These are phyloP conservation scores for Cephalopholis sonnerati DNA, from an alignment of 2,113 vertebrate genomes.

Conservation along the genomic window DNA sequence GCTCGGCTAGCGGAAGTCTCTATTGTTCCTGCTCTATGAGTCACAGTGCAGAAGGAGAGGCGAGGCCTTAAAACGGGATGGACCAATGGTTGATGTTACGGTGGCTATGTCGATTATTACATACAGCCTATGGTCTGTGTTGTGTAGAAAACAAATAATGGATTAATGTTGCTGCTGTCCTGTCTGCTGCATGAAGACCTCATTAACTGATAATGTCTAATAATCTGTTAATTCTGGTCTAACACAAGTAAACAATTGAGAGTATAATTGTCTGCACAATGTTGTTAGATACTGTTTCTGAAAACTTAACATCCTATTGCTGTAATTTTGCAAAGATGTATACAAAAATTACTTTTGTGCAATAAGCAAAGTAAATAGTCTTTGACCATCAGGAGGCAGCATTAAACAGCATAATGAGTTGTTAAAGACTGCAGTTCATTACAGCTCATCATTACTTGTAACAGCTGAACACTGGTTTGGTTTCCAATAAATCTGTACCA, in stretches of 20 bases:
- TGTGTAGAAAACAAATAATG: neutral
- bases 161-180: neutral
- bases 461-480: neutral
- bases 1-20: too few species aligned
- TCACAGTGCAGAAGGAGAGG: too few species aligned
- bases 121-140: too few species aligned
- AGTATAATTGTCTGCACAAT: too few species aligned
- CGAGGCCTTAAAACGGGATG: too few species aligned
- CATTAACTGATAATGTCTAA: neutral
- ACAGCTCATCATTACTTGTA: constrained; percentile 13
- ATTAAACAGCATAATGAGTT: neutral
- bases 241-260: neutral
- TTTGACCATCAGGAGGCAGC: constrained; percentile 46
- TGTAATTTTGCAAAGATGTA: neutral
- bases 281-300: too few species aligned
- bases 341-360: neutral
- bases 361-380: neutral
- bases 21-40: too few species aligned
- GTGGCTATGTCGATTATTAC: too few species aligned
- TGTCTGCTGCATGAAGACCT: neutral
- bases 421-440: constrained; percentile 1
- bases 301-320: neutral
- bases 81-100: too few species aligned
- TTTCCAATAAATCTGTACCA: neutral
- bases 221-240: neutral